phyloP scores from a whole-genome alignment of 2,113 vertebrate species.

The Chascanopsetta lugubris region DNA sequence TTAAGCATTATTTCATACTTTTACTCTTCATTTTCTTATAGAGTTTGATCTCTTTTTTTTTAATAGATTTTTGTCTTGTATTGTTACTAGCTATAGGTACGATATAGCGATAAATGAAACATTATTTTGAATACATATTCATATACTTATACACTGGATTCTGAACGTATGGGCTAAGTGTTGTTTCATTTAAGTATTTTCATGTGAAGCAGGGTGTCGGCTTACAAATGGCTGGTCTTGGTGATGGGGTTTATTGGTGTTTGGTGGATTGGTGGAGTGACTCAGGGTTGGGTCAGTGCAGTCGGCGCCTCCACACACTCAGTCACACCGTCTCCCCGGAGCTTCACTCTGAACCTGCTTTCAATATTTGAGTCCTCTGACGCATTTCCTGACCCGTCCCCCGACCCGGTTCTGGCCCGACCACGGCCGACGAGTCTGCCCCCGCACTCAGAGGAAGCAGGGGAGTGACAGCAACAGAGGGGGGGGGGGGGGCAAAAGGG shows the following conservation, averaged over 20 bases:
- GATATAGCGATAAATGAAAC: too few relatives aligned
- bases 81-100: too few relatives aligned
- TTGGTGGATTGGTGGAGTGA: slow-evolving; percentile 27
- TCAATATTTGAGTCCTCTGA: slow-evolving; percentile 68
- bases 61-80: too few relatives aligned
- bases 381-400: slow-evolving; percentile 74
- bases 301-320: slow-evolving; percentile 12
- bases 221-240: too few relatives aligned
- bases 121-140: too few relatives aligned
- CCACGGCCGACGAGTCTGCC: slow-evolving; percentile 55
- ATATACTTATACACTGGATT: too few relatives aligned
- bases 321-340: slow-evolving; percentile 30
- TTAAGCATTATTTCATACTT: too few relatives aligned
- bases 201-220: slow-evolving; percentile 1
- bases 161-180: too few relatives aligned
- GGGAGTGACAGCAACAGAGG: slow-evolving; percentile 52
- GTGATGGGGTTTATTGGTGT: slow-evolving; percentile 11
- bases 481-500: slow-evolving; percentile 1
- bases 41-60: too few relatives aligned
- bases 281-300: slow-evolving; percentile 21
- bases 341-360: slow-evolving; percentile 52
- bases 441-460: slow-evolving; percentile 65
- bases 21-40: too few relatives aligned
- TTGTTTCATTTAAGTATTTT: too few relatives aligned
- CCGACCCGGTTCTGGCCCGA: slow-evolving; percentile 57